Conservation (phyloP, 2,113 vertebrate genomes). For the Diphyllodes magnificus region DNA sequence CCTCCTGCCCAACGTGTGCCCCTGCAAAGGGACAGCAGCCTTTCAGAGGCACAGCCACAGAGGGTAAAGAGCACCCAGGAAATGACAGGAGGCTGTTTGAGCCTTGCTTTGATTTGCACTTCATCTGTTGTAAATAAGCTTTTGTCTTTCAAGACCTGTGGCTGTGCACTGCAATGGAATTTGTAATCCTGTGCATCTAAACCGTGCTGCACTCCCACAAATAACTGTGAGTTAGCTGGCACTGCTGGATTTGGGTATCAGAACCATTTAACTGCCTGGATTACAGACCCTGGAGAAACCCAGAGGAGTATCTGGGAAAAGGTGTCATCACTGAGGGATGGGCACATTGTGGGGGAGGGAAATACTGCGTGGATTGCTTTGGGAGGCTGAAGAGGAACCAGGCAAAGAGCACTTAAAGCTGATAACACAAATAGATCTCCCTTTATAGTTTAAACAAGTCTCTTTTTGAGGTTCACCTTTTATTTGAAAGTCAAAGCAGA, state of each 20-base stretch:
- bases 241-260: not conserved
- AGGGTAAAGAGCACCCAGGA: not conserved
- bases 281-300: not conserved
- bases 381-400: not conserved
- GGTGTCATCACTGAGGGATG: not conserved
- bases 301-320: accelerated
- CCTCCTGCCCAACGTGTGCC: not conserved
- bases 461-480: not conserved
- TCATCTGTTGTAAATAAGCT: not conserved
- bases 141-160: not conserved
- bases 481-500: not conserved
- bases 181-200: not conserved
- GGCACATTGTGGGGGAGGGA: not conserved
- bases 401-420: not conserved
- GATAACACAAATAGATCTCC: not conserved
- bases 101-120: not conserved
- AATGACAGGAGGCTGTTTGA: not conserved
- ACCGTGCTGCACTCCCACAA: not conserved
- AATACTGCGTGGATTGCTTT: accelerated
- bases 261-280: not conserved
- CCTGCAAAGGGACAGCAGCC: not conserved
- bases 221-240: not conserved
- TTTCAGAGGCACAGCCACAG: not conserved
- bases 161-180: not conserved
- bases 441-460: not conserved